Evolutionary conservation across 2,113 vertebrate species (phyloP).

Genomic region (Passer domesticus): DNA sequence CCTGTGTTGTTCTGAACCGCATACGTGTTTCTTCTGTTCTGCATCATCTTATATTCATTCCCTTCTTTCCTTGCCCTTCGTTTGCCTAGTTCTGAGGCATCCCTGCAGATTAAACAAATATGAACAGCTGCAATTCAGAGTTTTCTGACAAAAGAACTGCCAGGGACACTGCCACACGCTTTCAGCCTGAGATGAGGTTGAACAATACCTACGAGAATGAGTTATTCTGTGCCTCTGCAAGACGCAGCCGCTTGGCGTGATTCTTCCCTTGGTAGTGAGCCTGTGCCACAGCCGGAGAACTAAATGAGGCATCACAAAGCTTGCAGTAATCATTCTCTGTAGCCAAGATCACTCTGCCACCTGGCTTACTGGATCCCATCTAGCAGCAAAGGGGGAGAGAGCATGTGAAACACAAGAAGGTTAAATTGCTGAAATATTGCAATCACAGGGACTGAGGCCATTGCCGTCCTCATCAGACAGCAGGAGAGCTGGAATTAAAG

Average conservation of each 20-base stretch:
- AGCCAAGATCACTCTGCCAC: conserved; percentile 92
- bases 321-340: conserved; percentile 99
- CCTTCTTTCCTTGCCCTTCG: conserved; percentile 85
- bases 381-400: conserved; percentile 65
- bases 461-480: not conserved
- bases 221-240: conserved; percentile 89
- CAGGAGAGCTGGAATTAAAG: not conserved
- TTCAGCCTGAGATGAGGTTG: conserved; percentile 38
- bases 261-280: conserved; percentile 98
- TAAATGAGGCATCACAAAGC: conserved; percentile 96
- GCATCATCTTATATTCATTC: conserved; percentile 90
- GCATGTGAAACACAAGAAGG: not conserved
- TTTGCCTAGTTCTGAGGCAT: conserved; percentile 78
- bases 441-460: not conserved
- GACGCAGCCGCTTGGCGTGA: conserved; percentile 91
- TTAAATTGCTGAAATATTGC: not conserved
- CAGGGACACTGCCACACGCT: not conserved
- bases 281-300: conserved; percentile 93
- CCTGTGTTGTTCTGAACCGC: conserved; percentile 85
- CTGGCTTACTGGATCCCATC: conserved; percentile 84
- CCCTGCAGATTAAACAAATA: conserved; percentile 77
- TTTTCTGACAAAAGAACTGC: not conserved
- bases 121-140: not conserved
- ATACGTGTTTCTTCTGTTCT: conserved; percentile 85
- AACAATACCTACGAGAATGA: conserved; percentile 86